These are phyloP conservation scores for Zaprionus bogoriensis DNA, from an alignment of 2,888 invertebrate genomes.

Conservation along the genomic window DNA sequence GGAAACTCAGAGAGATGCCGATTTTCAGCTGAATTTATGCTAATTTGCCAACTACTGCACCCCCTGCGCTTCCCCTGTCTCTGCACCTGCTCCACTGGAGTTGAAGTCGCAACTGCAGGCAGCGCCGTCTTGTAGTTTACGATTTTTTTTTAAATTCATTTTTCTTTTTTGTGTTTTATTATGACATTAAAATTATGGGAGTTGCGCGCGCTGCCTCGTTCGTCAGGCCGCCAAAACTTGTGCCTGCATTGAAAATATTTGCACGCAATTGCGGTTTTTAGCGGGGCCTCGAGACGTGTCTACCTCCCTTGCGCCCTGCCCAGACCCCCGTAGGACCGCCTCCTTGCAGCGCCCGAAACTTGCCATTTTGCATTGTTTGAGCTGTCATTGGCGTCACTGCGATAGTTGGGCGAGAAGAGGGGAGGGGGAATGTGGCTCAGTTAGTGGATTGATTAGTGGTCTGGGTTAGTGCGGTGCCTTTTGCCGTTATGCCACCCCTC, in stretches of 20 bases:
- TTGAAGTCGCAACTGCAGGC: background rate
- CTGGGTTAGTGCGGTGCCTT: slow-evolving; percentile 12
- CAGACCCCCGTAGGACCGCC: too few relatives aligned
- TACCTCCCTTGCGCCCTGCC: background rate
- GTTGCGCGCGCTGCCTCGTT: slow-evolving; percentile 44
- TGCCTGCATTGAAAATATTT: slow-evolving; percentile 76
- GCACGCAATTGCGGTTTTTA: slow-evolving; percentile 78
- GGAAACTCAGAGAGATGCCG: too few relatives aligned
- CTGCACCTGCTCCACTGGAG: too few relatives aligned
- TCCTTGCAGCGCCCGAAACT: slow-evolving; percentile 42
- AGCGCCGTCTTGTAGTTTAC: background rate
- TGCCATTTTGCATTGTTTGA: slow-evolving; percentile 71
- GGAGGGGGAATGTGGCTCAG: background rate
- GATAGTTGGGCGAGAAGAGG: background rate
- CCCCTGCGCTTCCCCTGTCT: too few relatives aligned
- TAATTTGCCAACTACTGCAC: too few relatives aligned
- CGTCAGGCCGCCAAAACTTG: slow-evolving; percentile 55
- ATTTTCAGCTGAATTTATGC: too few relatives aligned
- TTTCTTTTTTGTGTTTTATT: slow-evolving; percentile 57
- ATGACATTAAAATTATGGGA: slow-evolving; percentile 78
- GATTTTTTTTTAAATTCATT: background rate
- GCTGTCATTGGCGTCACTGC: slow-evolving; percentile 58
- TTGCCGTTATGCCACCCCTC: too few relatives aligned
- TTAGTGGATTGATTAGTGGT: slow-evolving; percentile 54
- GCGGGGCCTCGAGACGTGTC: slow-evolving; percentile 40